Conservation (phyloP, 2,888 invertebrate genomes). For the Polydrusus tereticollis region DNA sequence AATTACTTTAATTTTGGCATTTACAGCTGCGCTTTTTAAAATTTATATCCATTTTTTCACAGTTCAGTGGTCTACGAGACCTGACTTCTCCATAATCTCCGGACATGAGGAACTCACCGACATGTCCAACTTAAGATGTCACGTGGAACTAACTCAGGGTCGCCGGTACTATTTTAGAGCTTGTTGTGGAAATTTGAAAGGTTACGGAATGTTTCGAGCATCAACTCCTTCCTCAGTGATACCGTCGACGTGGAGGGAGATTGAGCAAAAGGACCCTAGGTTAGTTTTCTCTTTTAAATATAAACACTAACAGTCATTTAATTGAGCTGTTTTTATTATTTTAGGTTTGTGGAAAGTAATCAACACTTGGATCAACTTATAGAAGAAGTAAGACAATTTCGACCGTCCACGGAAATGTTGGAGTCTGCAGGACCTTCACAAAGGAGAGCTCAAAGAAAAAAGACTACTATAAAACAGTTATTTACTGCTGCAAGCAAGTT, state of each 20-base stretch:
- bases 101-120: constrained; percentile 85
- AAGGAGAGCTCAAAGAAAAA: constrained; percentile 81
- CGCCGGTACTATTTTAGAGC: constrained; percentile 91
- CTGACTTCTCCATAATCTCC: constrained; percentile 85
- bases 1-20: too few relatives aligned
- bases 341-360: constrained; percentile 76
- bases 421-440: constrained; percentile 76
- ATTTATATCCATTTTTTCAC: constrained; percentile 53
- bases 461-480: constrained; percentile 91
- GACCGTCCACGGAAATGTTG: constrained; percentile 74
- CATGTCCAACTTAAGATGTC: constrained; percentile 73
- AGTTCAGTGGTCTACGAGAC: constrained; percentile 95
- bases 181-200: constrained; percentile 93
- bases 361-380: constrained; percentile 82
- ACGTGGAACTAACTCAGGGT: constrained; percentile 84
- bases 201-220: constrained; percentile 83
- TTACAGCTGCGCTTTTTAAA: not conserved
- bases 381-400: constrained; percentile 75
- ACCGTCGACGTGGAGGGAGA: constrained; percentile 95
- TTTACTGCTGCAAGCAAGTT: constrained; percentile 98
- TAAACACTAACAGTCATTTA: constrained; percentile 14
- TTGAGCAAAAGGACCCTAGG: constrained; percentile 77
- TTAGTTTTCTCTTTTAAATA: constrained; percentile 26
- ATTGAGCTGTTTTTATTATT: not conserved
- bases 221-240: constrained; percentile 88